Evolutionary conservation across 2,113 vertebrate species (phyloP), one percentile per base, ranked within the genome.

Genomic region (Lophius piscatorius): DNA sequence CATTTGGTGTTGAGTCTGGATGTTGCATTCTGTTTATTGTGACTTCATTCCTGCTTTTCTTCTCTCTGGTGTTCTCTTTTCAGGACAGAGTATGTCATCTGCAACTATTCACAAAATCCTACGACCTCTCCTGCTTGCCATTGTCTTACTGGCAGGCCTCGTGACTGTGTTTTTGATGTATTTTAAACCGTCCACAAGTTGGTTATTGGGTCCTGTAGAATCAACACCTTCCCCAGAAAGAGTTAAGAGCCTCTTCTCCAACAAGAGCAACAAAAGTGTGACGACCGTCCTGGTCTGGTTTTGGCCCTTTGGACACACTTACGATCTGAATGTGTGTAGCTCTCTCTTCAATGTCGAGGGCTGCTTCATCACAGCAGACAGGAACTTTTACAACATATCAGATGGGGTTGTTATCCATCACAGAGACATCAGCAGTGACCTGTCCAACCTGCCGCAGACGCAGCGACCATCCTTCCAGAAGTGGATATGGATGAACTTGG

Each of bases 401-500:
- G 94, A 99, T 1, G 96, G 94, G 0, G 94, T 99, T 41, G 85
- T 99, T 70, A 95, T 99, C 51, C 97, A 99, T 17, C 96, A 99
- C 83, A 86, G 94, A 5, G 96, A 99, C 73, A 97, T 99, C 23
- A 94, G 84, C 58, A 89, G 93, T 63, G 95, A 99, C 83, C 88
- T 97, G 63, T 93, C 95, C 52, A 99, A 99, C 74, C 91, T 99
- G 89, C 96, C 96, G 17, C 92, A 93, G 22, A 58, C 92, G 16
- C 88, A 91, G 48, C 93, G 96, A 36, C 97, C 97, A 16, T 91
- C 94, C 0, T 94, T 98, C 84, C 97, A 99, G 88, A 98, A 97
- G 77, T 99, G 97, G 96, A 90, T 99, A 80, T 98, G 97, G 96
- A 98, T 98, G 96, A 99, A 99, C 81, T 76, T 99, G 40, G 96